phyloP scores from a whole-genome alignment of 64 coral and sea anemone genomes.

The Platygyra sinensis region DNA sequence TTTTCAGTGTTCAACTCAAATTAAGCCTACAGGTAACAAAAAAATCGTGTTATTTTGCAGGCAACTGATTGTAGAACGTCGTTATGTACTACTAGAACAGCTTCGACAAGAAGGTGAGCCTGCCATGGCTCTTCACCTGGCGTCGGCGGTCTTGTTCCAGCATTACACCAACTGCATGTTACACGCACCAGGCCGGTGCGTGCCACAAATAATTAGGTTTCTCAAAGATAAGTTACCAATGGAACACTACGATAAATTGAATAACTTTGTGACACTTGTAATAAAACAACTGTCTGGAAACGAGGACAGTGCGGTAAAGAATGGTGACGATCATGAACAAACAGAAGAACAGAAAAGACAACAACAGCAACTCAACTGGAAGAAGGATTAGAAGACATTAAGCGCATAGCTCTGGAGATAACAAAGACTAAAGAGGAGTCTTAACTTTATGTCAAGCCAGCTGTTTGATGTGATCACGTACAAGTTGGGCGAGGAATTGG shows the following conservation, averaged over 20 bases:
- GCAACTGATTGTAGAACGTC: conserved; percentile 79
- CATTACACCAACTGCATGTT: conserved; percentile 85
- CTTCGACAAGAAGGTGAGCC: conserved; percentile 96
- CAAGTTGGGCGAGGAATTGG: too few species aligned
- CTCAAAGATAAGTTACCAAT: conserved; percentile 60
- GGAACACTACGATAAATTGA: conserved; percentile 76
- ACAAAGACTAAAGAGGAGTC: conserved; percentile 64
- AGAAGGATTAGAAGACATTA: conserved; percentile 67
- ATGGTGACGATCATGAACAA: conserved; percentile 52
- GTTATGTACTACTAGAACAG: conserved; percentile 84
- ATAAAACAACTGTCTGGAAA: conserved; percentile 81
- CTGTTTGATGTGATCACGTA: too few species aligned
- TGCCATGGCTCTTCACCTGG: conserved; percentile 92
- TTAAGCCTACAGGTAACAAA: neutral
- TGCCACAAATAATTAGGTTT: conserved; percentile 88
- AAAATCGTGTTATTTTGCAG: conserved; percentile 10
- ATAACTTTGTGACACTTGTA: conserved; percentile 85
- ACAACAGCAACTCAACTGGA: conserved; percentile 31
- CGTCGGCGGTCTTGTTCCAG: conserved; percentile 86
- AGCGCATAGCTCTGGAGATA: conserved; percentile 78
- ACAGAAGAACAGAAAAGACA: conserved; percentile 53
- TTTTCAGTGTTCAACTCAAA: neutral
- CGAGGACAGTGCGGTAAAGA: conserved; percentile 30
- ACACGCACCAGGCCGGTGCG: conserved; percentile 91
- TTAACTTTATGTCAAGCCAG: neutral